Base-by-base conservation (phyloP, 2,888 invertebrate species). In the Drosophila dives region DNA sequence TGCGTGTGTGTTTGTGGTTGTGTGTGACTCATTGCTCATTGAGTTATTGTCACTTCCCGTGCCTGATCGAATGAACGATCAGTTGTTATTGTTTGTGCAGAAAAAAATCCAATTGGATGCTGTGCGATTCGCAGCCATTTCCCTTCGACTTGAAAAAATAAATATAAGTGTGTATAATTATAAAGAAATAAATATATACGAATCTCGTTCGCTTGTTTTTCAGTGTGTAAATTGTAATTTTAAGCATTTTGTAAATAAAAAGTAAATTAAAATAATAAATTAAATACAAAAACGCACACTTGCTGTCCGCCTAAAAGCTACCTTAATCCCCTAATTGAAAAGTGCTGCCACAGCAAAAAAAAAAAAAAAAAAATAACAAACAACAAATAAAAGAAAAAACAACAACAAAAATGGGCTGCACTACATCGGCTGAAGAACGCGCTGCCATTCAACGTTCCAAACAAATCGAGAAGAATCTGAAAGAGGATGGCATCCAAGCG, bases 401-500 rank as follows among this genome's bases (percentile, higher is more conserved):
- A 67, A 59, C n/a, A 64, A 90, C 70, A 92, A 91, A 45, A 93
- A 99, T 99, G 99, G 99, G 99, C 94, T 99, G 99, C 95, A 98
- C 99, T 93, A 98, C 99, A 96, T 99, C 99, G 94, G 99, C 99
- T 91, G 99, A 99, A 94, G 99, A 99, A 95, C 96, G 99, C 94
- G 98, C 98, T 93, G 99, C 99, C 92, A 95, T 98, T 93, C 99
- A 99, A 94, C 96, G 99, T 94, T 98, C 97, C 94, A 97, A 98
- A 94, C 97, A 97, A 94, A 99, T 99, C 93, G 99, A 99, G 94
- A 98, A 97, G 94, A 97, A 98, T 93, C 95, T 99, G 90, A 99
- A 99, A 94, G 99, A 99, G 94, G 99, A 99, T 94, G 99, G 99
- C 84, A 96, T 99, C 91, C 98, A 98, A 94, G 99, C 99, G 78